Evolutionary conservation across 1,140 invertebrate species (phyloP).

Genomic region (Drosophila mauritiana): DNA sequence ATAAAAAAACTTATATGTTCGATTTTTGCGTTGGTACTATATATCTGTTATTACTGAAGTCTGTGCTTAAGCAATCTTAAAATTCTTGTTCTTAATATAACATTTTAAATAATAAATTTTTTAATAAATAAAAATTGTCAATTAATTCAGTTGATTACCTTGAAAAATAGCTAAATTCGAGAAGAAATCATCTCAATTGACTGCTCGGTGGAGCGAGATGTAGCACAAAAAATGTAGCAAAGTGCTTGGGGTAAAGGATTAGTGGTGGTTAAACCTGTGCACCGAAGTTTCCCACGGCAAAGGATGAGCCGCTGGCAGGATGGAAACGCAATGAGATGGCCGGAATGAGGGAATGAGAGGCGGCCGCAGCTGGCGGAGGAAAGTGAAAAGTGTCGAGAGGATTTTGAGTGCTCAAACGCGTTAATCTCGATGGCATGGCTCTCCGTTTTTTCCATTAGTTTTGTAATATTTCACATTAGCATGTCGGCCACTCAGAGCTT

Average conservation of each 20-base stretch:
- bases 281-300: conserved; percentile 66
- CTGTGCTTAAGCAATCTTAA: not conserved
- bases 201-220: conserved; percentile 26
- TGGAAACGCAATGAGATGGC: not conserved
- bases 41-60: too few species aligned
- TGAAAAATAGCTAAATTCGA: not conserved
- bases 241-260: conserved; percentile 71
- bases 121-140: too few species aligned
- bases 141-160: not conserved
- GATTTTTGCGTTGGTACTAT: too few species aligned
- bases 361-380: conserved; percentile 37
- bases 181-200: not conserved
- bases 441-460: conserved; percentile 61
- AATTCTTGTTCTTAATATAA: not conserved
- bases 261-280: conserved; percentile 56
- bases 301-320: conserved; percentile 4
- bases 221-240: conserved; percentile 29
- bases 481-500: conserved; percentile 40
- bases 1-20: too few species aligned
- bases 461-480: conserved; percentile 72
- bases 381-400: conserved; percentile 46
- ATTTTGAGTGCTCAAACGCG: conserved; percentile 58
- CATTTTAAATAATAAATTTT: too few species aligned
- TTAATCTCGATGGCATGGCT: conserved; percentile 64
- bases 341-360: conserved; percentile 1